A percentile compares a stretch with the other conserved stretches of the same genome.
Conservation (phyloP, 2,797 vertebrate genomes). For the Fratercula arctica region DNA sequence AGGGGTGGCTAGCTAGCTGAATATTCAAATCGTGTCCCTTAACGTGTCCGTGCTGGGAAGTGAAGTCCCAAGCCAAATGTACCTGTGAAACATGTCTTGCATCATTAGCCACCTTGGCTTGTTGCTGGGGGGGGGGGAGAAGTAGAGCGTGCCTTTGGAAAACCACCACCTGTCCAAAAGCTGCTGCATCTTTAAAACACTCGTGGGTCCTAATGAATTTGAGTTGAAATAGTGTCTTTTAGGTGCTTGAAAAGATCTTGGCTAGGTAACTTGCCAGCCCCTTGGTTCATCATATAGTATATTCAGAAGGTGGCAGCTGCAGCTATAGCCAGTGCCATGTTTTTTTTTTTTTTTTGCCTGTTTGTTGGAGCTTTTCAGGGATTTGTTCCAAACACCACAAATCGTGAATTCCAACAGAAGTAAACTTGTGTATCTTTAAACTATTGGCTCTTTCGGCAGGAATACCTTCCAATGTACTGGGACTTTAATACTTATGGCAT, state of each 20-base stretch:
- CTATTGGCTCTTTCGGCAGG: not conserved
- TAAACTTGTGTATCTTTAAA: constrained; percentile 33
- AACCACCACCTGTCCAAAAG: not conserved
- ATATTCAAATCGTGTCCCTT: not conserved
- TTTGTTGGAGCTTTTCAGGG: not conserved
- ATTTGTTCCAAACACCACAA: constrained; percentile 4
- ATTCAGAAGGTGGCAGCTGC: not conserved
- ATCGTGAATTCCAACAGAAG: not conserved
- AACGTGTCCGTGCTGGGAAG: not conserved
- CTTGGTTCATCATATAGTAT: not conserved
- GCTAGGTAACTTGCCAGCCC: not conserved
- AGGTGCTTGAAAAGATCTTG: not conserved
- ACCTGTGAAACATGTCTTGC: not conserved
- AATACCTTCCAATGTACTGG: constrained; percentile 24
- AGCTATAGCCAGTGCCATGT: not conserved
- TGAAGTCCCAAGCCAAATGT: not conserved
- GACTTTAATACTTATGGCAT: constrained; percentile 51
- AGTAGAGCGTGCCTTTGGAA: not conserved
- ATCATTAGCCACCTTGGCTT: not conserved
- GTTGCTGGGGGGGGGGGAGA: not conserved
- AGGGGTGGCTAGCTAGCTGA: not conserved
- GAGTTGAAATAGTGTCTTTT: not conserved
- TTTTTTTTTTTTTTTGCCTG: not conserved
- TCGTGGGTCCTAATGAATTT: not conserved
- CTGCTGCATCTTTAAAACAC: not conserved